These are phyloP conservation scores for Tipula confusa DNA, from an alignment of 2,888 invertebrate genomes.

Conservation along the genomic window DNA sequence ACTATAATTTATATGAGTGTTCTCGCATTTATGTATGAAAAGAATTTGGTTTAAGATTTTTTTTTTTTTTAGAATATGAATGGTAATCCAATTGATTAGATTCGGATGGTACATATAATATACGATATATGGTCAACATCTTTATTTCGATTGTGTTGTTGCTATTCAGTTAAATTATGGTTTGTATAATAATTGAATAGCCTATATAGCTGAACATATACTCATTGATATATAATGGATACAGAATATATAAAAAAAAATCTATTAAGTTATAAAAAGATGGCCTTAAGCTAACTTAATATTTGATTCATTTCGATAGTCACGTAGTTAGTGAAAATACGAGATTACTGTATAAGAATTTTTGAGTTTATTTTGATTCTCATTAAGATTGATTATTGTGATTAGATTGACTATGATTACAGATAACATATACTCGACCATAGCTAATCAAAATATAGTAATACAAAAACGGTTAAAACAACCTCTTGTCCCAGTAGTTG, in stretches of 20 bases:
- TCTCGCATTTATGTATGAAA: background rate
- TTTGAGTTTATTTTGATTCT: background rate
- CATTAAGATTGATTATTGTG: background rate
- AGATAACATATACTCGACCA: no score
- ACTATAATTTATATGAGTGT: slow-evolving; percentile 1
- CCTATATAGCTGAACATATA: background rate
- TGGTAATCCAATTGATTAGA: slow-evolving; percentile 20
- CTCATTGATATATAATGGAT: background rate
- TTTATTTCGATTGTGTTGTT: background rate
- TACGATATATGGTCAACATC: background rate
- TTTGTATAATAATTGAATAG: background rate
- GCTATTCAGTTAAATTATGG: background rate
- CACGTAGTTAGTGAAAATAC: background rate
- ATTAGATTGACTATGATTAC: background rate
- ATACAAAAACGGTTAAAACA: no score
- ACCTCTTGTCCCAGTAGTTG: no score
- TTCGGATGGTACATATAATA: background rate
- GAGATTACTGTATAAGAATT: background rate
- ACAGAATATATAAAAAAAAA: no score
- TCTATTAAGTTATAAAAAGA: no score
- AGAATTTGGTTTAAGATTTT: background rate
- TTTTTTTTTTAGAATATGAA: slow-evolving; percentile 25
- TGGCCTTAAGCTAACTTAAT: background rate
- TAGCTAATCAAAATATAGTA: no score
- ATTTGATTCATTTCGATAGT: background rate